Conservation (phyloP, 2,797 vertebrate genomes). For the Chiloscyllium punctatum region DNA sequence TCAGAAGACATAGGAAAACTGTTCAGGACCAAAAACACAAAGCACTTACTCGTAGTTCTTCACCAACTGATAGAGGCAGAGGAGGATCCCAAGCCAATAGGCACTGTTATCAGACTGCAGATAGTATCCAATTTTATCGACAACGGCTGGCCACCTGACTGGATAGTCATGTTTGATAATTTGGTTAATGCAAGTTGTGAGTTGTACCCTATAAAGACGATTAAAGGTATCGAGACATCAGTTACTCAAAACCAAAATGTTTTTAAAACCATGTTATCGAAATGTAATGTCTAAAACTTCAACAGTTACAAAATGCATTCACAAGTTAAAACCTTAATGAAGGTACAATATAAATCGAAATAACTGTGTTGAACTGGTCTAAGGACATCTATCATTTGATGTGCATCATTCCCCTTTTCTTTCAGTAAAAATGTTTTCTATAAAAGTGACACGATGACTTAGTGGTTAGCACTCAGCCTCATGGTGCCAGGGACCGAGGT, state of each 20-base stretch:
- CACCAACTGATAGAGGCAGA: conserved; percentile 96
- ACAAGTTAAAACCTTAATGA: background rate
- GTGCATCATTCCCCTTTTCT: too few relatives aligned
- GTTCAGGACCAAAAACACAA: conserved; percentile 41
- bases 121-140: conserved; percentile 97
- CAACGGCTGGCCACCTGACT: conserved; percentile 89
- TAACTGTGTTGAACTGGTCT: background rate
- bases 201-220: conserved; percentile 77
- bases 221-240: background rate
- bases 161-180: conserved; percentile 99
- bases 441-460: background rate
- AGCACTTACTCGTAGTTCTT: conserved; percentile 96
- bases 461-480: too few relatives aligned
- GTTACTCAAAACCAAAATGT: background rate
- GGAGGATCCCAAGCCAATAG: conserved; percentile 93
- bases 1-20: background rate
- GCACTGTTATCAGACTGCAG: conserved; percentile 93
- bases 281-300: background rate
- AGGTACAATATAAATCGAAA: background rate
- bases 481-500: too few relatives aligned
- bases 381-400: background rate
- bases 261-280: background rate
- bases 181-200: conserved; percentile 97
- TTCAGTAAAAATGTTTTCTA: background rate
- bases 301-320: background rate